Percentiles rank a stretch among this genome's conserved stretches.
These are phyloP conservation scores for Galagoides demidoff DNA, from an alignment of 2,797 vertebrate genomes.

Conservation along the genomic window DNA sequence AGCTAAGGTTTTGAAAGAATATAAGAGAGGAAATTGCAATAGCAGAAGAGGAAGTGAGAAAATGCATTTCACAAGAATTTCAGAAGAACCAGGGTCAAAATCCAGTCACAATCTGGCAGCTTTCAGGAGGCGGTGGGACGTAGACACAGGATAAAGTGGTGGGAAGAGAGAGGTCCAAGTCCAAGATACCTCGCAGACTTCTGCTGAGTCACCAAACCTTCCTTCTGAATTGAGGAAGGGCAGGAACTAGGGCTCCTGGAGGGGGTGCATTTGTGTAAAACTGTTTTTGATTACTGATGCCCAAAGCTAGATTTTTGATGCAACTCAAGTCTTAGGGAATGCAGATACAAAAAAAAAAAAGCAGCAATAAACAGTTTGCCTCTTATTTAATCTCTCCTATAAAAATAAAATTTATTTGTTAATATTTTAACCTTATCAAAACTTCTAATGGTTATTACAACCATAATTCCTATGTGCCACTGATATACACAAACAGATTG, in stretches of 20 bases:
- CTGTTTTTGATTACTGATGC: background rate
- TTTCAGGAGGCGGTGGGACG: background rate
- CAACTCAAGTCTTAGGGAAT: background rate
- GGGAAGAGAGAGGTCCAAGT: background rate
- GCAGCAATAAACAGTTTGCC: background rate
- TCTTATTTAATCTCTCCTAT: constrained; percentile 18
- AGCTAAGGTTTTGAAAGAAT: constrained; percentile 69
- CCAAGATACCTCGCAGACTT: background rate
- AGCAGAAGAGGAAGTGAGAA: constrained; percentile 49
- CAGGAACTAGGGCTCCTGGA: too few species aligned
- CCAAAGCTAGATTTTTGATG: constrained; percentile 17
- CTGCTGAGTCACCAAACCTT: background rate
- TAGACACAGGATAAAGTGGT: background rate
- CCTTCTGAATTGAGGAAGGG: background rate
- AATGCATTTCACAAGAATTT: constrained; percentile 69
- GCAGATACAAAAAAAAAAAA: background rate
- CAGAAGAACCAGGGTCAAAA: constrained; percentile 52
- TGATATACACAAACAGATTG: background rate
- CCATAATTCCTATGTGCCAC: background rate
- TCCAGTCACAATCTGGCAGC: background rate
- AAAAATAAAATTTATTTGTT: background rate
- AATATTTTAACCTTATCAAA: background rate
- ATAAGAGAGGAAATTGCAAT: constrained; percentile 54
- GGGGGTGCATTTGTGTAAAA: background rate
- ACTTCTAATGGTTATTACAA: background rate